phyloP scores from a whole-genome alignment of 2,797 vertebrate genomes.

The Streptopelia turtur region DNA sequence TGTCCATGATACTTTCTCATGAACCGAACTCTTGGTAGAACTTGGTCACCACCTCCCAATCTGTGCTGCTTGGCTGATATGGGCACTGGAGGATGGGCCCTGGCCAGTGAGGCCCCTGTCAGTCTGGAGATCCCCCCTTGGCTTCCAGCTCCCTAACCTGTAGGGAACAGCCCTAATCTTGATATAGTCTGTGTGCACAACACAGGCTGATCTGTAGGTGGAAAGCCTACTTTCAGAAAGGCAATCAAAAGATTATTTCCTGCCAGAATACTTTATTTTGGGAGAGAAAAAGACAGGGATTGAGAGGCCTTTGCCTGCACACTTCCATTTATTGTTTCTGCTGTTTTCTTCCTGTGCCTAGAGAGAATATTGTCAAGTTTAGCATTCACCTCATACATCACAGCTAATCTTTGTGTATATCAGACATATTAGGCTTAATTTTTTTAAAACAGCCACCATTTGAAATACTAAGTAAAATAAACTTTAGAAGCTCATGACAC shows the following conservation, averaged over 20 bases:
- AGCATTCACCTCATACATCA: background rate
- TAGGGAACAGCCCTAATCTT: background rate
- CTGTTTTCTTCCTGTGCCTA: background rate
- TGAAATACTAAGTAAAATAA: background rate
- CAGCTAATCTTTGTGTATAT: background rate
- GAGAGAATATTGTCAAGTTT: background rate
- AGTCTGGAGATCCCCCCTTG: background rate
- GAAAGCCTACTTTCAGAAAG: background rate
- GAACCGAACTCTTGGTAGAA: background rate
- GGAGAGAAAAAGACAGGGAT: background rate
- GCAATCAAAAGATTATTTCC: background rate
- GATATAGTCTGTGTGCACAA: background rate
- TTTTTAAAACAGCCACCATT: background rate
- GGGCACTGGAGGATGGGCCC: background rate
- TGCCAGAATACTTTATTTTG: background rate
- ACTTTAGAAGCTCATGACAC: background rate
- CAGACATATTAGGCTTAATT: background rate
- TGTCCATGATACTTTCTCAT: no score
- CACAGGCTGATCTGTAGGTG: background rate
- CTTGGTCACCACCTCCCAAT: background rate
- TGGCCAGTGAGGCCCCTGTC: background rate
- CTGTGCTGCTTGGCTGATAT: background rate
- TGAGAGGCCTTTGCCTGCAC: background rate
- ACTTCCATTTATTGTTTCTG: background rate
- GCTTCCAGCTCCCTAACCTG: background rate